phyloP scores from a whole-genome alignment of 35 echinoderm and acorn worm genomes.

The Heliocidaris erythrogramma region DNA sequence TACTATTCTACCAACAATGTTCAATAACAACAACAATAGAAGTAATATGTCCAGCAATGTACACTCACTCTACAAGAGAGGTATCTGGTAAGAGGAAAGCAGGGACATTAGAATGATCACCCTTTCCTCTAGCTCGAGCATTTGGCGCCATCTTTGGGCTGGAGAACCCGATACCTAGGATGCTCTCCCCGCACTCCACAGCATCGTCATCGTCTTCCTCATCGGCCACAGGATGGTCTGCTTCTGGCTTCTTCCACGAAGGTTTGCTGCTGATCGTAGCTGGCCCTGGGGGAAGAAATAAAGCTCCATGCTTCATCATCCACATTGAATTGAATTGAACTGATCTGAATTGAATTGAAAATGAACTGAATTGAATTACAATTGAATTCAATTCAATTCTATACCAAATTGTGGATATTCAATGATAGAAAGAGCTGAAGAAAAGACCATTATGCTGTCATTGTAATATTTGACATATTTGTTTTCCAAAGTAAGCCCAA shows the following conservation, averaged over 20 bases:
- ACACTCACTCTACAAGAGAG: slow-evolving; percentile 69
- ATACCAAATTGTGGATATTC: not conserved
- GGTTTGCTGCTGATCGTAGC: slow-evolving; percentile 83
- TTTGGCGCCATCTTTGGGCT: slow-evolving; percentile 36
- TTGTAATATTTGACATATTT: no score
- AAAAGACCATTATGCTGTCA: no score
- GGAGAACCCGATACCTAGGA: slow-evolving; percentile 67
- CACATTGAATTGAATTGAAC: no score
- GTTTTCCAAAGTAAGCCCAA: no score
- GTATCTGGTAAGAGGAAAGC: slow-evolving; percentile 73
- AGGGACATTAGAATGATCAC: slow-evolving; percentile 34
- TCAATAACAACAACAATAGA: not conserved
- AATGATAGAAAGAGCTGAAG: not conserved
- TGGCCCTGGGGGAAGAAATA: slow-evolving; percentile 39
- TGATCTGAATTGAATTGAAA: no score
- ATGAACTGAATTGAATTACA: not conserved
- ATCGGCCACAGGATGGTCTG: not conserved
- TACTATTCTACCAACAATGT: no score
- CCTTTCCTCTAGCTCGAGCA: slow-evolving; percentile 7
- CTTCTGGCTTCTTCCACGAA: slow-evolving; percentile 64
- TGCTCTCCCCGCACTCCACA: slow-evolving; percentile 59
- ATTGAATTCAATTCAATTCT: not conserved
- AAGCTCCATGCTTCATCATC: no score
- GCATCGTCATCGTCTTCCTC: slow-evolving; percentile 40
- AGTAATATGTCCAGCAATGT: not conserved